Percentiles rank a stretch among this genome's conserved stretches.
Evolutionary conservation across 64 coral and sea anemone species (phyloP).

Genomic region (Montipora sp.): DNA sequence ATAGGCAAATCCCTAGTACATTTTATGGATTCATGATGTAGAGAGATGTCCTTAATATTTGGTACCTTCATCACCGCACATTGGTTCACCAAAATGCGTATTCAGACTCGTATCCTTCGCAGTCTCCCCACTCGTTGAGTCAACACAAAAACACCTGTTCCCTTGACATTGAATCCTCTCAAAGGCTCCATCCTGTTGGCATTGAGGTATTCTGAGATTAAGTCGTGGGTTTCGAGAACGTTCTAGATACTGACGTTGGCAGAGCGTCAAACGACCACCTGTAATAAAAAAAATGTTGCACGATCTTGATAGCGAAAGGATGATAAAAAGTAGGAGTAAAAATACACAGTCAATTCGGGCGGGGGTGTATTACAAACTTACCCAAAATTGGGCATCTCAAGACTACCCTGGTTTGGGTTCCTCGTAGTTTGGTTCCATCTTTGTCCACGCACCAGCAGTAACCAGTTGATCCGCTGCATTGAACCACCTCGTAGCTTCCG

Average conservation of each 20-base stretch:
- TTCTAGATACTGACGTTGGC: slow-evolving; percentile 66
- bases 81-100: slow-evolving; percentile 58
- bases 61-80: slow-evolving; percentile 65
- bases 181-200: slow-evolving; percentile 55
- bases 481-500: slow-evolving; percentile 72
- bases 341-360: too few relatives aligned
- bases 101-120: slow-evolving; percentile 54
- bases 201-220: slow-evolving; percentile 17
- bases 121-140: slow-evolving; percentile 54
- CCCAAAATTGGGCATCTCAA: slow-evolving; percentile 67
- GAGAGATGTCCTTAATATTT: too few relatives aligned
- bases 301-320: background rate
- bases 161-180: slow-evolving; percentile 64
- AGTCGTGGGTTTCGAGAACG: slow-evolving; percentile 14
- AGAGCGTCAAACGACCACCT: slow-evolving; percentile 55
- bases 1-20: too few relatives aligned
- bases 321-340: too few relatives aligned
- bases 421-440: slow-evolving; percentile 56
- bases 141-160: slow-evolving; percentile 72
- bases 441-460: slow-evolving; percentile 83
- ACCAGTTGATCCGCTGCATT: slow-evolving; percentile 71
- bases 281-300: background rate
- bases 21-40: background rate
- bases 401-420: slow-evolving; percentile 51
- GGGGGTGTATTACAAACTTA: slow-evolving; percentile 12